phyloP scores from a whole-genome alignment of 2,113 vertebrate genomes.

The Xiphias gladius region DNA sequence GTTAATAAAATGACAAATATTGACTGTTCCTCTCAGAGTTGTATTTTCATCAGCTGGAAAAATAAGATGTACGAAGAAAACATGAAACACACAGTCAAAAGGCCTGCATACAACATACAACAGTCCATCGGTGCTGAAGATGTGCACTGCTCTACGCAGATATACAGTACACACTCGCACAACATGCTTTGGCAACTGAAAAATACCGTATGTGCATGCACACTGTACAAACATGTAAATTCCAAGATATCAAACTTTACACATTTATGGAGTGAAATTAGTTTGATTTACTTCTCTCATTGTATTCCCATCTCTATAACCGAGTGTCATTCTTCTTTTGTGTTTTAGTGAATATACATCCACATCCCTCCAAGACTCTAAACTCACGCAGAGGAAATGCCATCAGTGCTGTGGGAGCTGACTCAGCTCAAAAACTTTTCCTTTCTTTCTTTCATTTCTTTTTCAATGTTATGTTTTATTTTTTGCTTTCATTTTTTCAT shows the following conservation, averaged over 20 bases:
- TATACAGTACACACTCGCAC: background rate
- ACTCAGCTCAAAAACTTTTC: slow-evolving; percentile 51
- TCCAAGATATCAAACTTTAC: slow-evolving; percentile 1
- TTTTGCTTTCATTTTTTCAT: slow-evolving; percentile 18
- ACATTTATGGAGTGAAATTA: slow-evolving; percentile 19
- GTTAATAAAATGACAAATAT: slow-evolving; percentile 17
- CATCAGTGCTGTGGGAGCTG: slow-evolving; percentile 54
- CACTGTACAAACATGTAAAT: background rate
- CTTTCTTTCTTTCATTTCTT: slow-evolving; percentile 6
- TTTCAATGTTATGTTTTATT: slow-evolving; percentile 26
- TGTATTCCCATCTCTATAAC: slow-evolving; percentile 16
- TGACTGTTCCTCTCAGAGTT: background rate
- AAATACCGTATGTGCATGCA: background rate
- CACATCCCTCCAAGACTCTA: background rate
- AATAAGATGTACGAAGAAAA: slow-evolving; percentile 7
- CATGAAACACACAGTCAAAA: background rate
- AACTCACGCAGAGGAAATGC: slow-evolving; percentile 52
- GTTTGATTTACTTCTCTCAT: background rate
- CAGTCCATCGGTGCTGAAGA: background rate
- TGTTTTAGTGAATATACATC: slow-evolving; percentile 1
- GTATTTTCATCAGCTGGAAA: background rate
- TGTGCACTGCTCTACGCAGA: background rate
- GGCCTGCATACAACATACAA: background rate
- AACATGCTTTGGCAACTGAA: background rate
- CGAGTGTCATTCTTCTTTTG: background rate